These are phyloP conservation scores for Syrista parreyssii DNA, from an alignment of 2,888 invertebrate genomes.

Conservation along the genomic window DNA sequence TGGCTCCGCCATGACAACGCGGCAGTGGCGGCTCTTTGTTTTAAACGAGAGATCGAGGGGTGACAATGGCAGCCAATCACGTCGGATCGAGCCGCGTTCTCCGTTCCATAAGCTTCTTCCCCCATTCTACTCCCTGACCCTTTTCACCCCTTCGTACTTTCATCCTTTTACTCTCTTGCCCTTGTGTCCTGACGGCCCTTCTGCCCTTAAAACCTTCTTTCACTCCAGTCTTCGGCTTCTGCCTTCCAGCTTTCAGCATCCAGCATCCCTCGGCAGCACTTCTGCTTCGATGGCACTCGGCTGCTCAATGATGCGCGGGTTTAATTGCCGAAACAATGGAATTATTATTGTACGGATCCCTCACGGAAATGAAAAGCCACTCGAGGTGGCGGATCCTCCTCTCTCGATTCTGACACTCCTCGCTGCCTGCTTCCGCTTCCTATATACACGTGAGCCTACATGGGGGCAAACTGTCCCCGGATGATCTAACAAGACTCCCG, in stretches of 20 bases:
- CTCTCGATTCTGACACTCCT: no score
- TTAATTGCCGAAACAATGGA: slow-evolving; percentile 25
- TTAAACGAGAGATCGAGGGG: slow-evolving; percentile 40
- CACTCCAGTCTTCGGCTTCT: slow-evolving; percentile 7
- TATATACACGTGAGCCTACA: no score
- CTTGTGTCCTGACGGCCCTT: not conserved
- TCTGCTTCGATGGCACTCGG: no score
- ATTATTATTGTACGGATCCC: slow-evolving; percentile 6
- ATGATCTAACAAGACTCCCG: no score
- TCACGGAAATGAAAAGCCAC: slow-evolving; percentile 1
- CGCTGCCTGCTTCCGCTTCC: no score
- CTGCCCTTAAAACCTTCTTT: not conserved
- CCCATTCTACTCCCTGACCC: no score
- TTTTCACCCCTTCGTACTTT: not conserved
- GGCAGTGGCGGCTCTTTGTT: slow-evolving; percentile 37
- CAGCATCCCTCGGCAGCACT: no score
- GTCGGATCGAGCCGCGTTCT: slow-evolving; percentile 8
- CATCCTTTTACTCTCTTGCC: not conserved
- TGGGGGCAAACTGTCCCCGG: no score
- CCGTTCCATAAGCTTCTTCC: no score
- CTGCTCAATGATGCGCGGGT: slow-evolving; percentile 13
- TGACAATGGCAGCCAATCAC: slow-evolving; percentile 50
- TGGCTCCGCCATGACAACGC: slow-evolving; percentile 23
- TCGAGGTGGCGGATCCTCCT: not conserved
- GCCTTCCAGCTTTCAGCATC: not conserved